Conservation (phyloP, 2,888 invertebrate species). For the Melieria crassipennis region DNA sequence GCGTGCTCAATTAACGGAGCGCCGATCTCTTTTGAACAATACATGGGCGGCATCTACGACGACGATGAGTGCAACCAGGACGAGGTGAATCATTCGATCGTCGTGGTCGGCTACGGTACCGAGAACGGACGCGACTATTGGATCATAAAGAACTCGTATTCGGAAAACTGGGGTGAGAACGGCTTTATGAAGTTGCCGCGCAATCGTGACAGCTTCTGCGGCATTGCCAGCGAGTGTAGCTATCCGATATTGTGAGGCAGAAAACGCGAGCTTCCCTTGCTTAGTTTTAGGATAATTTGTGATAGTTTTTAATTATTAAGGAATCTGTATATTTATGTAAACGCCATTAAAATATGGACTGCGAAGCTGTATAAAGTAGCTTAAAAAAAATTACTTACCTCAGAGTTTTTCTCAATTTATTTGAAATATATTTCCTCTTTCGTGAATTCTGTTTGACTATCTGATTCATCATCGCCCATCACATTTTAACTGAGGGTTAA, state of each 20-base stretch:
- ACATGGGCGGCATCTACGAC: slow-evolving; percentile 60
- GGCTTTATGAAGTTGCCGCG: slow-evolving; percentile 61
- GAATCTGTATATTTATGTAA: no score
- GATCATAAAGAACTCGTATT: slow-evolving; percentile 63
- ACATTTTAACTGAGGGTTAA: no score
- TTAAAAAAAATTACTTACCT: no score
- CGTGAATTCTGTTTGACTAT: no score
- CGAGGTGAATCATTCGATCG: slow-evolving; percentile 61
- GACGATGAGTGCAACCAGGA: slow-evolving; percentile 59
- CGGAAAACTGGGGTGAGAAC: slow-evolving; percentile 63
- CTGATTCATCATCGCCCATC: no score
- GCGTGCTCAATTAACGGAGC: slow-evolving; percentile 61
- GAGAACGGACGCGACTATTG: slow-evolving; percentile 63
- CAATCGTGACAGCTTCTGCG: slow-evolving; percentile 60
- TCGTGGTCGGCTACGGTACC: slow-evolving; percentile 62
- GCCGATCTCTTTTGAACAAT: slow-evolving; percentile 58
- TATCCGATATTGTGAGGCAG: slow-evolving; percentile 58
- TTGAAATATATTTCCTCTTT: no score
- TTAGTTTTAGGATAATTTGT: no score
- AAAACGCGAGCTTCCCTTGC: no score
- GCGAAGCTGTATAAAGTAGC: no score
- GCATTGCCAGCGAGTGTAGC: slow-evolving; percentile 63
- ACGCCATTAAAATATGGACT: no score
- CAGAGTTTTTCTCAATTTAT: no score
- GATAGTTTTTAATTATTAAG: slow-evolving; percentile 24